Conservation (phyloP, 2,888 invertebrate species). For the Fissipunctia ypsillon region DNA sequence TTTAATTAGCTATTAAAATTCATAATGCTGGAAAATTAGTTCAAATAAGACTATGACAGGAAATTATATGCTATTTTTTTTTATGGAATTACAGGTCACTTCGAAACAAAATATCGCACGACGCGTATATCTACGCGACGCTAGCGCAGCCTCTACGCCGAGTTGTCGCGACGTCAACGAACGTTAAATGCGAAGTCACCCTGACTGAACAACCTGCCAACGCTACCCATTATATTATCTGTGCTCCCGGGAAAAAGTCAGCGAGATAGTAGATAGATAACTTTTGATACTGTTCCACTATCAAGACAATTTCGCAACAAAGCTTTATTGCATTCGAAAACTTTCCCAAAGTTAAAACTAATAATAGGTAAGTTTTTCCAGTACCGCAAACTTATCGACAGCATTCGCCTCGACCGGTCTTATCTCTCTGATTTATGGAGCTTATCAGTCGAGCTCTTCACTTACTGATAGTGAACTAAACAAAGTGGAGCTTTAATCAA, state of each 20-base stretch:
- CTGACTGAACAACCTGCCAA: not conserved
- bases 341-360: slow-evolving; percentile 11
- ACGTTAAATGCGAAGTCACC: not conserved
- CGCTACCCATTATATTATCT: not conserved
- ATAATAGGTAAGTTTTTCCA: slow-evolving; percentile 48
- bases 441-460: slow-evolving; percentile 79
- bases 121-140: not conserved
- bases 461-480: slow-evolving; percentile 78
- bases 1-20: not conserved
- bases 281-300: slow-evolving; percentile 1
- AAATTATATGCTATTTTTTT: not conserved
- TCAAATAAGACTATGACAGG: not conserved
- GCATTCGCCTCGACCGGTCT: slow-evolving; percentile 69
- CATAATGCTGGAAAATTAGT: not conserved
- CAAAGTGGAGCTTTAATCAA: slow-evolving; percentile 83
- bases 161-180: not conserved
- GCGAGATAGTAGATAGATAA: slow-evolving; percentile 1
- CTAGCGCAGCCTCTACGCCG: not conserved
- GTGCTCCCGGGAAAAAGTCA: not conserved
- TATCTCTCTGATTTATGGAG: slow-evolving; percentile 85
- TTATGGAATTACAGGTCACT: not conserved
- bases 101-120: not conserved
- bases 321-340: slow-evolving; percentile 17
- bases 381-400: slow-evolving; percentile 61
- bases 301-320: slow-evolving; percentile 11